Conservation (phyloP, 2,113 vertebrate genomes). For the Aspiorhynchus laticeps region DNA sequence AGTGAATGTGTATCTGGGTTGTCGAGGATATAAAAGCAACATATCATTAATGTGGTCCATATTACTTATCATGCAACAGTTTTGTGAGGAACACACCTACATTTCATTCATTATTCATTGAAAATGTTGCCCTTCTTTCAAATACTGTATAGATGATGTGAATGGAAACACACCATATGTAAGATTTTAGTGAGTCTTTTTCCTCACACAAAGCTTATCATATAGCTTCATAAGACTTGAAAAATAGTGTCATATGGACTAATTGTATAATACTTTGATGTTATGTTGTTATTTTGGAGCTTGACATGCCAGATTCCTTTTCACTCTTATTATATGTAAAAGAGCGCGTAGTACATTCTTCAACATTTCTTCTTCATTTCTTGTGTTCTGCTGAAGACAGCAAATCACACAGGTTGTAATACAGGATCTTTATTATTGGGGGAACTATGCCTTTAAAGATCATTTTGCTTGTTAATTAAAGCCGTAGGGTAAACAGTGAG, state of each 20-base stretch:
- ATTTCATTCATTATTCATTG: not conserved
- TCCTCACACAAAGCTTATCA: not conserved
- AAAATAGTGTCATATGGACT: too few species aligned
- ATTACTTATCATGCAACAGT: not conserved
- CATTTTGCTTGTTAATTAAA: constrained; percentile 7
- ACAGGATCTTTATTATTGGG: not conserved
- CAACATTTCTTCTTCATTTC: not conserved
- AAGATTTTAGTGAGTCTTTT: not conserved
- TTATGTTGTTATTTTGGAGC: not conserved
- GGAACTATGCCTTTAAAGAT: not conserved
- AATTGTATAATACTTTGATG: too few species aligned
- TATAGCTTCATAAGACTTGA: too few species aligned
- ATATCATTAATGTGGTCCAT: not conserved
- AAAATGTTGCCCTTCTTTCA: not conserved
- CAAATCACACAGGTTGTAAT: not conserved
- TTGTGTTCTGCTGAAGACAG: not conserved
- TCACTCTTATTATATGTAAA: not conserved
- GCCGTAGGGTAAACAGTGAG: not conserved
- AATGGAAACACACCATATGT: not conserved
- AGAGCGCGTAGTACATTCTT: not conserved
- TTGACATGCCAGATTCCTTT: not conserved
- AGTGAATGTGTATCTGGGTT: not conserved
- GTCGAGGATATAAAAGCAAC: not conserved
- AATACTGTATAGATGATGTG: not conserved
- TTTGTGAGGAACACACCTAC: not conserved